Conservation (phyloP, 2,797 vertebrate genomes). For the Arctocebus calabarensis region DNA sequence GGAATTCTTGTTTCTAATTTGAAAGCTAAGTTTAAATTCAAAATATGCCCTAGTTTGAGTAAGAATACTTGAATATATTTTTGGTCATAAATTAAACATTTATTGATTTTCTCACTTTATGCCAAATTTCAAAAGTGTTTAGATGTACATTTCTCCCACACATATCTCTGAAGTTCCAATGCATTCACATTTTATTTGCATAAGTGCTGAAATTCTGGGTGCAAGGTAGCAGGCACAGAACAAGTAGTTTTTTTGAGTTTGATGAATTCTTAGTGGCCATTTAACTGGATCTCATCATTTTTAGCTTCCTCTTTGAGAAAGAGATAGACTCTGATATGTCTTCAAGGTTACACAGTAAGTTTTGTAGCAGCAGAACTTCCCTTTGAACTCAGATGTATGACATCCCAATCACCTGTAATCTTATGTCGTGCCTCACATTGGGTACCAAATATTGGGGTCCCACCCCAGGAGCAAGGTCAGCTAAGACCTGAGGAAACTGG, state of each 20-base stretch:
- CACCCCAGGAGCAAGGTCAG: no score
- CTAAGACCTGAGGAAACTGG: no score
- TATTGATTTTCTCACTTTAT: slow-evolving; percentile 49
- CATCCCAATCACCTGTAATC: neutral
- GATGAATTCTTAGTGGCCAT: neutral
- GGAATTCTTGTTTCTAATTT: neutral
- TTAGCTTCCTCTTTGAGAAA: neutral
- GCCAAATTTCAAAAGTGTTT: neutral
- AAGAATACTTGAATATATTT: neutral
- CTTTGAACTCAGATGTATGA: neutral
- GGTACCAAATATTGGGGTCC: no score
- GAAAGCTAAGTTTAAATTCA: slow-evolving; percentile 24
- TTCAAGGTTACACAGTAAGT: neutral
- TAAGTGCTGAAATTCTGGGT: neutral
- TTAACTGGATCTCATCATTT: neutral
- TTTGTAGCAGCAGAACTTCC: neutral
- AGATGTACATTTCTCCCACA: neutral
- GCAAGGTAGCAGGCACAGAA: neutral
- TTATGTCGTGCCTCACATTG: neutral
- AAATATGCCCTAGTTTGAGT: neutral
- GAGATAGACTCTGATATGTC: neutral
- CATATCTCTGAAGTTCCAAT: neutral
- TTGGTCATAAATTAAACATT: slow-evolving; percentile 8
- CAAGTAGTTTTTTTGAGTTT: neutral
- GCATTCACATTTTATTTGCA: neutral